Conservation (phyloP, 2,113 vertebrate species). For the Nansenia antarctica region DNA sequence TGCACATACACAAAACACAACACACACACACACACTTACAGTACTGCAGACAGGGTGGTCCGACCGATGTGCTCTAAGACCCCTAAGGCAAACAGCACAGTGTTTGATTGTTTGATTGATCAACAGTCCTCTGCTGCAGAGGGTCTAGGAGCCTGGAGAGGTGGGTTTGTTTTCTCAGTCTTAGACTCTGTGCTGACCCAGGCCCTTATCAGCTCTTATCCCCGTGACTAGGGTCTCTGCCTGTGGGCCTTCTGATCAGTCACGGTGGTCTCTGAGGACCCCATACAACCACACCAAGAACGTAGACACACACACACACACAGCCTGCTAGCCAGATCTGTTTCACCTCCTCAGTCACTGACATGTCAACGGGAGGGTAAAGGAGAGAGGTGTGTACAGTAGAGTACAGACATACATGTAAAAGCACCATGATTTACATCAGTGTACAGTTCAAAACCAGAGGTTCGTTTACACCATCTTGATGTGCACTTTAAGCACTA, state of each 20-base stretch:
- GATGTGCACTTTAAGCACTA: neutral
- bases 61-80: neutral
- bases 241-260: conserved; percentile 1
- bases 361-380: no score
- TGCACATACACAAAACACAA: neutral
- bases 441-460: neutral
- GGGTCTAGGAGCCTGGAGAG: neutral
- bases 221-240: neutral
- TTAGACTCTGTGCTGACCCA: neutral
- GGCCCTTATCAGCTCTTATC: neutral
- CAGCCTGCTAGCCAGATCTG: neutral
- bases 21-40: neutral
- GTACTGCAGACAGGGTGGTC: neutral
- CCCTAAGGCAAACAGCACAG: neutral
- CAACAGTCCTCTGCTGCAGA: neutral
- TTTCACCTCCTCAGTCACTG: neutral
- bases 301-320: neutral
- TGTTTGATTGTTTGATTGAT: conserved; percentile 2
- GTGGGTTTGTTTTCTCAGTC: conserved; percentile 2
- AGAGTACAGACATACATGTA: no score
- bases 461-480: neutral
- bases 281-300: neutral
- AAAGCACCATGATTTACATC: neutral
- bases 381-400: no score
- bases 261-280: conserved; percentile 8